Evolutionary conservation across 2,113 vertebrate species (phyloP).

Genomic region (Protobothrops mucrosquamatus): DNA sequence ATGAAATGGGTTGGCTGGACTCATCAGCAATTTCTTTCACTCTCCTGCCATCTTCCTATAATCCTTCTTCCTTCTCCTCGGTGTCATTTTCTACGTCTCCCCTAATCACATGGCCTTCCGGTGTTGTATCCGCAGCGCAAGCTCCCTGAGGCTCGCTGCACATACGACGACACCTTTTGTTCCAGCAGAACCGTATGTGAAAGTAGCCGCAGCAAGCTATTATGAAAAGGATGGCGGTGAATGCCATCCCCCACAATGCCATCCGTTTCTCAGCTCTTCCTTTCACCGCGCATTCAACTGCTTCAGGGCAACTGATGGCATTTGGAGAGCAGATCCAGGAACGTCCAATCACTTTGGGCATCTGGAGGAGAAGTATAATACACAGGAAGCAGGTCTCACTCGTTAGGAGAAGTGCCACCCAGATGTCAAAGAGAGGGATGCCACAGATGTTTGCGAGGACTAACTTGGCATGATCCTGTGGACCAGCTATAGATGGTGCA

Average conservation of each 20-base stretch:
- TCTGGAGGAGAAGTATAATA: not conserved
- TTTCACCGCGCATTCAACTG: not conserved
- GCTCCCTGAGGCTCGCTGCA: not conserved
- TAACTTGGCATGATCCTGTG: not conserved
- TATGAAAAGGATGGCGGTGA: conserved; percentile 12
- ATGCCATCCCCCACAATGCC: not conserved
- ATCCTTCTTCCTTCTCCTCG: not conserved
- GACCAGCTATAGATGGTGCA: not conserved
- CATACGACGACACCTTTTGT: not conserved
- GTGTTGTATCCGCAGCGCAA: not conserved
- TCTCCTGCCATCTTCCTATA: not conserved
- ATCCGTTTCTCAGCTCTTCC: conserved; percentile 13
- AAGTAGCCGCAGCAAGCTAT: conserved; percentile 10
- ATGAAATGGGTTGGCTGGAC: not conserved
- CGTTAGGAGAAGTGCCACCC: not conserved
- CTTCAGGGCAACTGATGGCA: not conserved
- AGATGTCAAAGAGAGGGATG: not conserved
- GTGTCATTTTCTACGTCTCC: not conserved
- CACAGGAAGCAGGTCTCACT: not conserved
- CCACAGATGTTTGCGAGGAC: not conserved
- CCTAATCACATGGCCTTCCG: not conserved
- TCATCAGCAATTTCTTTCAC: too few relatives aligned
- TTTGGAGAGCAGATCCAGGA: not conserved
- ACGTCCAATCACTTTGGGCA: not conserved
- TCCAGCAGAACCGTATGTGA: conserved; percentile 18